These are phyloP conservation scores for Hipparchia sbordonii DNA, from an alignment of 2,888 invertebrate genomes.

Conservation along the genomic window DNA sequence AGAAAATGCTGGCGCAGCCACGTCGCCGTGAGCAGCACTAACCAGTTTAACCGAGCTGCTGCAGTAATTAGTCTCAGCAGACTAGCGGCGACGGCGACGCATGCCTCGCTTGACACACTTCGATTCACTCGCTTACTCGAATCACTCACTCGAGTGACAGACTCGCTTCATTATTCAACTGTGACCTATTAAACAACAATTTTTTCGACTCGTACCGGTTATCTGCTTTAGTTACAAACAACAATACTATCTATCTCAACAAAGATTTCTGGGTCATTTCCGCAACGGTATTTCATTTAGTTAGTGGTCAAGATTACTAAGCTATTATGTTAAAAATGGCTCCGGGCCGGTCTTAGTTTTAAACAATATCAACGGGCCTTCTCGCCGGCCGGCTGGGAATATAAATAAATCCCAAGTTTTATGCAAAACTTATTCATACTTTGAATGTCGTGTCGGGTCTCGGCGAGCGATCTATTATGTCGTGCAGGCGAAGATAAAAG, in stretches of 20 bases:
- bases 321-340: constrained; percentile 27
- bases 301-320: constrained; percentile 32
- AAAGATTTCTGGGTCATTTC: constrained; percentile 70
- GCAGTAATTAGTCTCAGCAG: constrained; percentile 75
- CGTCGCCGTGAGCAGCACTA: constrained; percentile 32
- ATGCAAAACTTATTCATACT: constrained; percentile 34
- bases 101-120: constrained; percentile 54
- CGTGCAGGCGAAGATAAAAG: constrained; percentile 60
- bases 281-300: constrained; percentile 63
- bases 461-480: constrained; percentile 25
- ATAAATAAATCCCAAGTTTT: constrained; percentile 39
- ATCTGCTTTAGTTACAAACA: constrained; percentile 60
- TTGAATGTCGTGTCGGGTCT: constrained; percentile 16
- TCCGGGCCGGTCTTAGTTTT: constrained; percentile 18
- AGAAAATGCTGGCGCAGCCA: constrained; percentile 20
- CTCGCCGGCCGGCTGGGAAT: constrained; percentile 27
- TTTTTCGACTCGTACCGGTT: constrained; percentile 54
- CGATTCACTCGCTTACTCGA: constrained; percentile 55
- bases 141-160: constrained; percentile 51
- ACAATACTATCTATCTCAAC: constrained; percentile 62
- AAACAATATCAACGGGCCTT: constrained; percentile 22
- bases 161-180: constrained; percentile 52
- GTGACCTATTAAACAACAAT: constrained; percentile 45
- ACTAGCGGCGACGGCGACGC: constrained; percentile 50
- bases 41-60: constrained; percentile 69